A percentile compares a stretch with the other conserved stretches of the same genome.
Conservation (phyloP, 2,113 vertebrate genomes). For the Callionymus lyra region DNA sequence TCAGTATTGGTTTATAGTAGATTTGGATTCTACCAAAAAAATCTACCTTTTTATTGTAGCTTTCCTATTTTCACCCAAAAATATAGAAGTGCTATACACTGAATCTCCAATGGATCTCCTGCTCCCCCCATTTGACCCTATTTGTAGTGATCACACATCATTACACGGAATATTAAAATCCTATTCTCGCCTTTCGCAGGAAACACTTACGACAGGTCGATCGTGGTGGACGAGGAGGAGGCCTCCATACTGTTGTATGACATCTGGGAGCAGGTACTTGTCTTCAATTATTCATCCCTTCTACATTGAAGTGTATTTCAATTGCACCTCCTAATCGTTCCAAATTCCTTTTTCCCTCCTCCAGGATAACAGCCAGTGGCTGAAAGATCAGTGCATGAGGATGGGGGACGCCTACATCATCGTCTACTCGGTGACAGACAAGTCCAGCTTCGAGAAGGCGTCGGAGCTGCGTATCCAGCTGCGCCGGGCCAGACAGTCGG, state of each 20-base stretch:
- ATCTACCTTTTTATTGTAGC: too few relatives aligned
- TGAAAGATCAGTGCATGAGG: slow-evolving; percentile 92
- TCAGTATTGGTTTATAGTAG: too few relatives aligned
- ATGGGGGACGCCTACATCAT: slow-evolving; percentile 98
- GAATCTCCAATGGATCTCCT: too few relatives aligned
- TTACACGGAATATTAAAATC: too few relatives aligned
- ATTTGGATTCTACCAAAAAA: too few relatives aligned
- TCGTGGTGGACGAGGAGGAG: slow-evolving; percentile 91
- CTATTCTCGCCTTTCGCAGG: slow-evolving; percentile 56
- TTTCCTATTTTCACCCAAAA: too few relatives aligned
- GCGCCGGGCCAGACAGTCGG: slow-evolving; percentile 84
- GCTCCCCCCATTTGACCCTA: too few relatives aligned
- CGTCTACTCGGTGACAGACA: slow-evolving; percentile 96
- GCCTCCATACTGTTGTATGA: slow-evolving; percentile 90
- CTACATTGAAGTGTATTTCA: neutral
- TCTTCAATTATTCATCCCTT: slow-evolving; percentile 4
- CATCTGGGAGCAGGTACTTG: slow-evolving; percentile 91
- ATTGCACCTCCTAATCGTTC: neutral
- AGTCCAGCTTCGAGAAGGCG: slow-evolving; percentile 95
- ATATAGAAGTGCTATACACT: too few relatives aligned
- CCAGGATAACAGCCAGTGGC: slow-evolving; percentile 88
- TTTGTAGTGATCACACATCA: too few relatives aligned
- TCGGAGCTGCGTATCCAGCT: slow-evolving; percentile 94
- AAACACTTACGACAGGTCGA: slow-evolving; percentile 87
- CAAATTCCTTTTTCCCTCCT: slow-evolving; percentile 14